Evolutionary conservation across 64 coral and sea anemone species (phyloP).

Genomic region (Trachythela sp.): DNA sequence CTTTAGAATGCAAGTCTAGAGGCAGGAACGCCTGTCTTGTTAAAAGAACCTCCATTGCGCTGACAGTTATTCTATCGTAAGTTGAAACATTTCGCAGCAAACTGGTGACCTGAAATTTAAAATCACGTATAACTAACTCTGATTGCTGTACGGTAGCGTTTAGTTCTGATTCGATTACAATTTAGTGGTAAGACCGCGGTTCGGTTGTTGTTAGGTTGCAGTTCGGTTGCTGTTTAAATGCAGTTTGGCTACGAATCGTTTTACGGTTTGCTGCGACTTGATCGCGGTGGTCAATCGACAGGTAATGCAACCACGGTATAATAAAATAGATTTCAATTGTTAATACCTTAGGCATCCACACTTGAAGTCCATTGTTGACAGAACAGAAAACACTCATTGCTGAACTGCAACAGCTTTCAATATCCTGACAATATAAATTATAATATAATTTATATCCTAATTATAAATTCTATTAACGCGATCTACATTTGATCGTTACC

Average conservation of each 20-base stretch:
- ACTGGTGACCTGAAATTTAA: neutral
- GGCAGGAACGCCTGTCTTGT: neutral
- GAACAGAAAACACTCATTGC: conserved; percentile 63
- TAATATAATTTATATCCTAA: neutral
- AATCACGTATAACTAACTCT: too few relatives aligned
- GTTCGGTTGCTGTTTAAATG: too few relatives aligned
- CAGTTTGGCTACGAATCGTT: too few relatives aligned
- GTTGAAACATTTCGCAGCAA: neutral
- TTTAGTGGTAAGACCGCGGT: too few relatives aligned
- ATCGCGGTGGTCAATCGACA: too few relatives aligned
- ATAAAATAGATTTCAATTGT: neutral
- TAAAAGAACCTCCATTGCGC: neutral
- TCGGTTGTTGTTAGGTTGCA: too few relatives aligned
- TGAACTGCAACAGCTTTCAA: conserved; percentile 82
- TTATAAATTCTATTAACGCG: too few relatives aligned
- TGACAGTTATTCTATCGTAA: neutral
- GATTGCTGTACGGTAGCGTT: too few relatives aligned
- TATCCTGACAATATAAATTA: conserved; percentile 59
- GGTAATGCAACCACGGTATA: too few relatives aligned
- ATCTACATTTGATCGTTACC: conserved; percentile 29
- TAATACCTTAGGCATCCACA: conserved; percentile 67
- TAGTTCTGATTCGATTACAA: too few relatives aligned
- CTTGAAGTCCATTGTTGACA: conserved; percentile 63
- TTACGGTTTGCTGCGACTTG: too few relatives aligned
- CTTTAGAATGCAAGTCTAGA: neutral